Evolutionary conservation across 2,113 vertebrate species (phyloP).

Genomic region (Ptilonorhynchus violaceus): DNA sequence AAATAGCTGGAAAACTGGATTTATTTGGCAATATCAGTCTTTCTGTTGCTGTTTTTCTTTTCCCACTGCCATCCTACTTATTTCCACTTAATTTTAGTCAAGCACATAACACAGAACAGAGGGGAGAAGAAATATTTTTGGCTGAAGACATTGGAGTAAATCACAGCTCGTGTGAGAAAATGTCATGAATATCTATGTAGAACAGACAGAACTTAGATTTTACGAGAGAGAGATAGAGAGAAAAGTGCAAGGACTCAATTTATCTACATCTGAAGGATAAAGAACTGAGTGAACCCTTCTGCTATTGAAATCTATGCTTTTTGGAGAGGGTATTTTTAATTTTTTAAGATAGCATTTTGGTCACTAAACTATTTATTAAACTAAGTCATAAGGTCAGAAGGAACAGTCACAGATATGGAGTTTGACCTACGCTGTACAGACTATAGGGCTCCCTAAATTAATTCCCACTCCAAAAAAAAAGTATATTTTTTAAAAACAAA

Average conservation of each 20-base stretch:
- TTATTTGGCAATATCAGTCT: background rate
- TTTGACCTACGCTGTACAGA: background rate
- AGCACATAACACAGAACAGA: slow-evolving; percentile 6
- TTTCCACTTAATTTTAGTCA: background rate
- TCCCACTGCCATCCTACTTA: background rate
- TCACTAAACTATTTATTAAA: background rate
- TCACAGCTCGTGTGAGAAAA: slow-evolving; percentile 59
- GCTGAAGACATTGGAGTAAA: slow-evolving; percentile 44
- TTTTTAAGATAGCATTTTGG: slow-evolving; percentile 28
- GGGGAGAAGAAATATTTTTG: slow-evolving; percentile 54
- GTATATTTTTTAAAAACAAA: background rate
- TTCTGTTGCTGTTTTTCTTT: background rate
- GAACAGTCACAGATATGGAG: background rate
- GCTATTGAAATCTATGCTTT: slow-evolving; percentile 20
- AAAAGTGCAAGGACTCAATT: slow-evolving; percentile 53
- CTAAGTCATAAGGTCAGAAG: background rate
- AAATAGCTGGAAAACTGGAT: background rate
- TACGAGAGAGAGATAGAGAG: slow-evolving; percentile 29
- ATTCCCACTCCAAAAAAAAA: background rate
- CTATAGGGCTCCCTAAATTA: background rate
- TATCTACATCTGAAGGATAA: slow-evolving; percentile 56
- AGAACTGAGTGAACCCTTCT: slow-evolving; percentile 2
- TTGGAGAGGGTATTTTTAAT: background rate
- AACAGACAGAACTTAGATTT: slow-evolving; percentile 56
- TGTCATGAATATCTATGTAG: slow-evolving; percentile 28